These are phyloP conservation scores for Heteromyza rotundicornis DNA, from an alignment of 2,888 invertebrate genomes.

Conservation along the genomic window DNA sequence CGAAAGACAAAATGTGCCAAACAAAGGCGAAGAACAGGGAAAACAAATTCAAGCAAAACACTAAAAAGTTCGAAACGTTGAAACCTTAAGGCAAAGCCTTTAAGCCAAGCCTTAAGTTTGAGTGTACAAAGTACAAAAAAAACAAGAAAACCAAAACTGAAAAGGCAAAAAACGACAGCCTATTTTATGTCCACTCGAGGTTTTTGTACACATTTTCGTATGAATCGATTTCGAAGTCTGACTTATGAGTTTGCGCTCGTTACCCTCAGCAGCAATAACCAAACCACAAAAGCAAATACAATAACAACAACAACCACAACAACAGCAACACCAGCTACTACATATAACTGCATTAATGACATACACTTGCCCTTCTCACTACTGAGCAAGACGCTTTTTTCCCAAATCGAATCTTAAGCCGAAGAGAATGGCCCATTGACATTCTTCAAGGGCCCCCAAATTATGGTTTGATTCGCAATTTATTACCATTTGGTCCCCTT, in stretches of 20 bases:
- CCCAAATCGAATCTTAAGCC: not conserved
- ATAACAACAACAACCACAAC: slow-evolving; percentile 5
- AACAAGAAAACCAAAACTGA: not conserved
- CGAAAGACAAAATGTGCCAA: too few relatives aligned
- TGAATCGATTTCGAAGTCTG: not conserved
- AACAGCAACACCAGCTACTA: not conserved
- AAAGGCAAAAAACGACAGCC: not conserved
- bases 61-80: not conserved
- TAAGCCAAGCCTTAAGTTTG: not conserved
- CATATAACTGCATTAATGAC: not conserved
- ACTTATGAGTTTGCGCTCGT: slow-evolving; percentile 1
- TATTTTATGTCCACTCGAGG: not conserved
- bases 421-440: too few relatives aligned
- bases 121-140: not conserved
- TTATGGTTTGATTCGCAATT: too few relatives aligned
- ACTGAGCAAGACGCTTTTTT: not conserved
- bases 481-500: too few relatives aligned
- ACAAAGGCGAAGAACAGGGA: not conserved
- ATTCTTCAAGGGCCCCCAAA: too few relatives aligned
- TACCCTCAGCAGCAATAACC: not conserved
- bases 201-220: not conserved
- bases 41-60: not conserved
- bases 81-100: not conserved
- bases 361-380: slow-evolving; percentile 6
- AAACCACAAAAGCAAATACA: too few relatives aligned